Evolutionary conservation across 2,797 vertebrate species (phyloP).

Genomic region (Hippocampus kuda): DNA sequence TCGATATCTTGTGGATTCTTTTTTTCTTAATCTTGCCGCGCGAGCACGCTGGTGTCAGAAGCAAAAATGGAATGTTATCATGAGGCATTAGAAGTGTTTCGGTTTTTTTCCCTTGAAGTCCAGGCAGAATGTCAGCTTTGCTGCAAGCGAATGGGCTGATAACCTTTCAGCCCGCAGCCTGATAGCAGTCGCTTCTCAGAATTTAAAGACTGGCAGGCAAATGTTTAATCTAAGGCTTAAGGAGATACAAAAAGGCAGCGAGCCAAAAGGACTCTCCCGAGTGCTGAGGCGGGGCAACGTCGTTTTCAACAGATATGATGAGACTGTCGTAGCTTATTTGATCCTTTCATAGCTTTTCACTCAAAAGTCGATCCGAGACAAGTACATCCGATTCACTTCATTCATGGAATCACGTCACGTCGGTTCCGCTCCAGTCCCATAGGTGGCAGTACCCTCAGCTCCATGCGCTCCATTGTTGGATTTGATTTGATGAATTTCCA

Average conservation of each 20-base stretch:
- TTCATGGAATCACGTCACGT: not conserved
- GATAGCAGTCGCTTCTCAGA: not conserved
- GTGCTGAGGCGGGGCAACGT: not conserved
- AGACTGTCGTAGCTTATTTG: not conserved
- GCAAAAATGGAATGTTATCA: not conserved
- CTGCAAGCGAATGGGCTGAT: not conserved
- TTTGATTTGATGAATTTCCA: too few species aligned
- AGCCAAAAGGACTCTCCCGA: not conserved
- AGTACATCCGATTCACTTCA: not conserved
- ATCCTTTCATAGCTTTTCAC: not conserved
- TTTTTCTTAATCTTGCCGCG: not conserved
- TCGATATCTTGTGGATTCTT: not conserved
- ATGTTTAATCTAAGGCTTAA: not conserved
- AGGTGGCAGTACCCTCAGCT: not conserved
- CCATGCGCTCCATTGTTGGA: too few species aligned
- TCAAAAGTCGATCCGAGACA: not conserved
- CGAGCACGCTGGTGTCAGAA: not conserved
- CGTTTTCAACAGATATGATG: not conserved
- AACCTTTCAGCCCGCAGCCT: not conserved
- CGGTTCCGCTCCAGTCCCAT: too few species aligned
- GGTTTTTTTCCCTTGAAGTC: too few species aligned
- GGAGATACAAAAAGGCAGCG: not conserved
- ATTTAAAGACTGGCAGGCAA: not conserved
- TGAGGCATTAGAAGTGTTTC: not conserved
- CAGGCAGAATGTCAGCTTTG: constrained; percentile 1